Evolutionary conservation across 2,888 invertebrate genomes (phyloP).

Genomic region (Auanema freiburgensis): DNA sequence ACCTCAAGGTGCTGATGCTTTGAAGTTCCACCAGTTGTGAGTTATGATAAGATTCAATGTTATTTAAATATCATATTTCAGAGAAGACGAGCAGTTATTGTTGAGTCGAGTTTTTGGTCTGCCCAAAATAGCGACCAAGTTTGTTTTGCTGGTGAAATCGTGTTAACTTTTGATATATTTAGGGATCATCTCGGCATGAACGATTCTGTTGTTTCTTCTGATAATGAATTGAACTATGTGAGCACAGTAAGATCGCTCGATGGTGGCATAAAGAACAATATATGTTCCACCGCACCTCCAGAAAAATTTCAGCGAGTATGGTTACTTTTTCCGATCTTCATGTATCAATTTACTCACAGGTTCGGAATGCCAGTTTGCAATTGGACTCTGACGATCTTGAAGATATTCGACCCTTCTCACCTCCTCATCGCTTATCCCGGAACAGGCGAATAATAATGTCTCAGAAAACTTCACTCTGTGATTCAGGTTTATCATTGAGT

Average conservation of each 20-base stretch:
- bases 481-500: slow-evolving; percentile 39
- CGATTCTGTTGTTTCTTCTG: slow-evolving; percentile 34
- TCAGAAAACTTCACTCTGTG: slow-evolving; percentile 41
- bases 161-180: slow-evolving; percentile 3
- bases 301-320: slow-evolving; percentile 23
- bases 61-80: slow-evolving; percentile 24
- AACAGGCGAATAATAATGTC: slow-evolving; percentile 46
- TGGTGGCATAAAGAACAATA: slow-evolving; percentile 22
- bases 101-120: slow-evolving; percentile 47
- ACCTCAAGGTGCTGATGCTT: slow-evolving; percentile 35
- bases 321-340: neutral
- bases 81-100: slow-evolving; percentile 40
- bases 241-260: slow-evolving; percentile 50
- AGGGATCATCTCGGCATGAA: slow-evolving; percentile 4
- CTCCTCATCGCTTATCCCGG: slow-evolving; percentile 46
- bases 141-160: neutral
- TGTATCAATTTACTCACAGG: slow-evolving; percentile 19
- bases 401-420: slow-evolving; percentile 45
- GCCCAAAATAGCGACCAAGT: slow-evolving; percentile 20
- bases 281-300: slow-evolving; percentile 29
- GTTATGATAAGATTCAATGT: neutral
- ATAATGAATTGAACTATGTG: slow-evolving; percentile 45
- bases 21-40: slow-evolving; percentile 52
- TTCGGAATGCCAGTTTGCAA: slow-evolving; percentile 36
- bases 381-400: slow-evolving; percentile 18